Percentiles rank a stretch among this genome's conserved stretches.
Conservation (phyloP, 1,140 invertebrate genomes). For the Drosophila nigromelanica region DNA sequence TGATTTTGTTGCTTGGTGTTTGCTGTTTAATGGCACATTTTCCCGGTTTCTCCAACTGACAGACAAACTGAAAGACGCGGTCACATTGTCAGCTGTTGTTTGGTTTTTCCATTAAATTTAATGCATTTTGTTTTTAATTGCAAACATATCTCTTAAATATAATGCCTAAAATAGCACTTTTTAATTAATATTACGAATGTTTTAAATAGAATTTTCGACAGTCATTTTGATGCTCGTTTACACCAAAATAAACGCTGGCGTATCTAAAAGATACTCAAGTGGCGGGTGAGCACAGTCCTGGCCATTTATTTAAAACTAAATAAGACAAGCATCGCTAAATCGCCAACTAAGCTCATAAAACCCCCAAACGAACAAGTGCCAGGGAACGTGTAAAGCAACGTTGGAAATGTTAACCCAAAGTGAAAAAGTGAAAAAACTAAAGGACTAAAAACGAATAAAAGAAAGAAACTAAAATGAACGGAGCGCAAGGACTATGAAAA, state of each 20-base stretch:
- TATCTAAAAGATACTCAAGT: constrained; percentile 20
- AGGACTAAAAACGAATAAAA: constrained; percentile 10
- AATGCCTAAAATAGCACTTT: not conserved
- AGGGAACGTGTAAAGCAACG: constrained; percentile 67
- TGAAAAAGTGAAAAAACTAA: constrained; percentile 44
- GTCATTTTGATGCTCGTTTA: constrained; percentile 28
- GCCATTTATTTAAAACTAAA: constrained; percentile 81
- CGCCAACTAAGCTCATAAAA: constrained; percentile 81
- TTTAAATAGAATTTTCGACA: not conserved
- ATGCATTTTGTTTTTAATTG: constrained; percentile 63
- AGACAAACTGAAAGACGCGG: constrained; percentile 17
- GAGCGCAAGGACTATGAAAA: constrained; percentile 63
- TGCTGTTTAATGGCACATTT: constrained; percentile 75
- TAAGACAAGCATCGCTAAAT: constrained; percentile 81
- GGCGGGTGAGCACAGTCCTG: constrained; percentile 34
- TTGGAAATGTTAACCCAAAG: constrained; percentile 60
- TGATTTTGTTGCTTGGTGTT: constrained; percentile 39
- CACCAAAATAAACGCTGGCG: constrained; percentile 20
- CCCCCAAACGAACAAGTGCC: constrained; percentile 65
- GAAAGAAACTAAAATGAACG: constrained; percentile 20
- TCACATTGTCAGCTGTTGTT: constrained; percentile 27
- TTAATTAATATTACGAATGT: not conserved
- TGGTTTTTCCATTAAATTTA: constrained; percentile 66
- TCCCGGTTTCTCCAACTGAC: constrained; percentile 53
- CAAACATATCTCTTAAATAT: constrained; percentile 26